These are phyloP conservation scores for Congeria kusceri DNA, from an alignment of 2,888 invertebrate genomes.

Conservation along the genomic window DNA sequence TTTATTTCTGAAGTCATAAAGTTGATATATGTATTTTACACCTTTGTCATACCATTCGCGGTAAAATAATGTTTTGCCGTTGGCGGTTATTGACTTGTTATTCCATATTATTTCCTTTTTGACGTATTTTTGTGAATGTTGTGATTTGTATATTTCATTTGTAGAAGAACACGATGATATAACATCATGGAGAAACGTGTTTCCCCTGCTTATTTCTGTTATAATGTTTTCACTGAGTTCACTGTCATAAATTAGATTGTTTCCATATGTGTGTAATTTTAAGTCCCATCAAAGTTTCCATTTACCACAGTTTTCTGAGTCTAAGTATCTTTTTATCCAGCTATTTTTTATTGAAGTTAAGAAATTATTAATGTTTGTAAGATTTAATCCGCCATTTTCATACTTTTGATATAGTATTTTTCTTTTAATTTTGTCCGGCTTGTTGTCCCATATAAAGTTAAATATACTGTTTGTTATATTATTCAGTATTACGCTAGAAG, in stretches of 20 bases:
- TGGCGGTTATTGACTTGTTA: no score
- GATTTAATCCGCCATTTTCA: constrained; percentile 2
- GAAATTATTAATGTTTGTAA: not conserved
- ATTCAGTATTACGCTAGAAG: not conserved
- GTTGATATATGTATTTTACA: no score
- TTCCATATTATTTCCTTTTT: no score
- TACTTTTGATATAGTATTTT: not conserved
- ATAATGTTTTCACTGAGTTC: not conserved
- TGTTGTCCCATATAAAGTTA: constrained; percentile 5
- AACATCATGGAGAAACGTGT: no score
- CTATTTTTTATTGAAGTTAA: not conserved
- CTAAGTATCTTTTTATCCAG: not conserved
- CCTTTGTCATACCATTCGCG: no score
- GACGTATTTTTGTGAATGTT: no score
- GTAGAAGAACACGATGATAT: no score
- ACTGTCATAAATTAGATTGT: not conserved
- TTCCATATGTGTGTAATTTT: not conserved
- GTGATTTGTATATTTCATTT: no score
- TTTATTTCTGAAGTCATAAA: no score
- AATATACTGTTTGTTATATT: not conserved
- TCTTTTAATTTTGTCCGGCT: constrained; percentile 10
- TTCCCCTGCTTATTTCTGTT: no score
- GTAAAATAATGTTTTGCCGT: no score
- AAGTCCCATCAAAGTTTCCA: not conserved
- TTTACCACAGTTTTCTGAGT: not conserved